phyloP scores from a whole-genome alignment of 1,140 invertebrate genomes.

The Rhagoletis zephyria region DNA sequence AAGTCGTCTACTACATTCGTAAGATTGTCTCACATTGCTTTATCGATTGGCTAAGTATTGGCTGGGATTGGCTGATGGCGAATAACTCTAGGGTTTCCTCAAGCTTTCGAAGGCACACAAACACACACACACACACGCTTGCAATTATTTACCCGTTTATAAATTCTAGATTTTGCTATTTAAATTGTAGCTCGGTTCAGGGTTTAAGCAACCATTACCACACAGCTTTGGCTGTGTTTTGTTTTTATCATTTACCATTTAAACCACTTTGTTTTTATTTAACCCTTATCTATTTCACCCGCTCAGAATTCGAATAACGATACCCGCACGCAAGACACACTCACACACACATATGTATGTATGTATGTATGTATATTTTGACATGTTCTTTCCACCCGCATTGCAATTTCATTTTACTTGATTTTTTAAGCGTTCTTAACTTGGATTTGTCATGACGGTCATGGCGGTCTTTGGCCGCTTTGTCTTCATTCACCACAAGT shows the following conservation, averaged over 20 bases:
- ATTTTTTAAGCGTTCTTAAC: slow-evolving; percentile 51
- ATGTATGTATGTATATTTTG: neutral
- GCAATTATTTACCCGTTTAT: neutral
- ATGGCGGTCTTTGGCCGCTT: slow-evolving; percentile 34
- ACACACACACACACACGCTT: neutral
- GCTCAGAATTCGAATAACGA: neutral
- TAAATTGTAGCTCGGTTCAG: neutral
- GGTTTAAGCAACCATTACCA: slow-evolving; percentile 4
- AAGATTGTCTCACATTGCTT: slow-evolving; percentile 7
- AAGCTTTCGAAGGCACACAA: neutral
- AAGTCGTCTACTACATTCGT: slow-evolving; percentile 1
- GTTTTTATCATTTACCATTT: neutral
- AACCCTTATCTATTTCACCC: neutral
- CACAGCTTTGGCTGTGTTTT: neutral
- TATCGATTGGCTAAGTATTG: slow-evolving; percentile 19
- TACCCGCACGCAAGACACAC: neutral
- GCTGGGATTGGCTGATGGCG: neutral
- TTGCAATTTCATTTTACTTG: slow-evolving; percentile 45
- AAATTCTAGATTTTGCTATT: slow-evolving; percentile 26
- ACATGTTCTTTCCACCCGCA: neutral
- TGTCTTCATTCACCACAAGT: slow-evolving; percentile 12
- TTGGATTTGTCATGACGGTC: slow-evolving; percentile 43
- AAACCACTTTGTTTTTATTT: neutral
- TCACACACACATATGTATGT: neutral
- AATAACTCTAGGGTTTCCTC: slow-evolving; percentile 37